Evolutionary conservation across 2,888 invertebrate genomes (phyloP), one percentile per base, ranked within the genome.

Genomic region (Zele albiditarsus): DNA sequence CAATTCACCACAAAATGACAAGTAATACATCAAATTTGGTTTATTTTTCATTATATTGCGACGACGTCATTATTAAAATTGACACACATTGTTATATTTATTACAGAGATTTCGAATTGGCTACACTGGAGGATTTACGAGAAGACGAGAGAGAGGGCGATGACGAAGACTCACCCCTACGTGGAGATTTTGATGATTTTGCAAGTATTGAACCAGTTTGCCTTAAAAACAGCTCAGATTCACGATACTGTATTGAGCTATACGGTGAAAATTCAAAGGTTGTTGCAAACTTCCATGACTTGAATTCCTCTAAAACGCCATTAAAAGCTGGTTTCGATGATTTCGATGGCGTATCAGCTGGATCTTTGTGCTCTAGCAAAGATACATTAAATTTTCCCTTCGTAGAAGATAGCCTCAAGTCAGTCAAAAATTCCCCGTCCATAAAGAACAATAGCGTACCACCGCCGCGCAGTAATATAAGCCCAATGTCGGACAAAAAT

Each of bases 291-390:
- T 85, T 85, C 67, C 83, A 85, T 62, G 85, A 87, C 65, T 80
- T 87, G 20, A 85, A 88, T 76, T 86, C 86, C 16, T 86, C 87
- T 3, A 88, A 86, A 60, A 82, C 84, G 20, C 87, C 89, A 1
- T 74, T 87, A 25, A 88, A 86, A 71, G 88, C 89, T 6, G 87
- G 85, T 14, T 89, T 89, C 77, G 89, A 89, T 58, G 89, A 89
- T 71, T 89, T 89, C 73, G 89, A 88, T 72, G 88, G 87, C 20
- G 85, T 85, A 0, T 88, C 89, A 1, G 85, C 82, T 14, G 84
- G 83, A 16, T 89, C 89, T 16, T 74, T 86, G 2, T 82, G 82
- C 31, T 89, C 89, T 10, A 88, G 86, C 75, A 87, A 86, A 57
- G 88, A 87, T 77, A 86, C 86, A 0, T 79, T 88, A 8, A 86